Evolutionary conservation across 1,140 invertebrate genomes (phyloP).

Genomic region (Orchesella cincta): DNA sequence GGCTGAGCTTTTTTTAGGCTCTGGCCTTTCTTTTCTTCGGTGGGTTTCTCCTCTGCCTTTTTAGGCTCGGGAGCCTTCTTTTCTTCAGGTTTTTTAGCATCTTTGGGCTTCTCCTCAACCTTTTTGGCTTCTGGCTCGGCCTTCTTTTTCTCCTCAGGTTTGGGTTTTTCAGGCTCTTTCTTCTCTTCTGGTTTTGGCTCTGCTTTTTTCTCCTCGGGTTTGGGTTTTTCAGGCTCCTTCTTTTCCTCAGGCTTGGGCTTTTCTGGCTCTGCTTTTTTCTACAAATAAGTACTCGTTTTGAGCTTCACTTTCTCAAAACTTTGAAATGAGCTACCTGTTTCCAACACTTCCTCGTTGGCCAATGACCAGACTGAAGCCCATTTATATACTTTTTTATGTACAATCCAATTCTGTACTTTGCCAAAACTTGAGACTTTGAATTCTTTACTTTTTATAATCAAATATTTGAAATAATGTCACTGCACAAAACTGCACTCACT

Average conservation of each 20-base stretch:
- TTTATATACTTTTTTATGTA: too few relatives aligned
- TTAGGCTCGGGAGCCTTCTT: constrained; percentile 55
- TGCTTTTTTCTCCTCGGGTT: constrained; percentile 45
- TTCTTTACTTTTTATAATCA: too few relatives aligned
- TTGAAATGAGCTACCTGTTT: too few relatives aligned
- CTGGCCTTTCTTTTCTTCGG: constrained; percentile 54
- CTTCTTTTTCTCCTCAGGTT: constrained; percentile 52
- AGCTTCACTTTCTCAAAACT: too few relatives aligned
- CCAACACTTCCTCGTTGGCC: too few relatives aligned
- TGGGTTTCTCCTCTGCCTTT: constrained; percentile 52
- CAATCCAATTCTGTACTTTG: too few relatives aligned
- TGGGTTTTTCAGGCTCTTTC: constrained; percentile 54
- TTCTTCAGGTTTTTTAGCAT: constrained; percentile 53
- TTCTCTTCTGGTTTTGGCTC: constrained; percentile 53
- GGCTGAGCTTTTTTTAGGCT: constrained; percentile 44
- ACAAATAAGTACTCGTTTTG: too few relatives aligned
- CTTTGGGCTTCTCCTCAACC: constrained; percentile 54
- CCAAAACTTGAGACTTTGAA: too few relatives aligned
- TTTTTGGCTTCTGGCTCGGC: constrained; percentile 44
- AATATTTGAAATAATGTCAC: too few relatives aligned
- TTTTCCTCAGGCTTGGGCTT: constrained; percentile 48
- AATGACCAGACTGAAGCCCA: too few relatives aligned
- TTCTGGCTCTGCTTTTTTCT: constrained; percentile 1
- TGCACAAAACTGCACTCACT: too few relatives aligned
- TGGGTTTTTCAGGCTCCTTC: constrained; percentile 48